Evolutionary conservation across 1,140 invertebrate species (phyloP).

Genomic region (Drosophila kurseongensis): DNA sequence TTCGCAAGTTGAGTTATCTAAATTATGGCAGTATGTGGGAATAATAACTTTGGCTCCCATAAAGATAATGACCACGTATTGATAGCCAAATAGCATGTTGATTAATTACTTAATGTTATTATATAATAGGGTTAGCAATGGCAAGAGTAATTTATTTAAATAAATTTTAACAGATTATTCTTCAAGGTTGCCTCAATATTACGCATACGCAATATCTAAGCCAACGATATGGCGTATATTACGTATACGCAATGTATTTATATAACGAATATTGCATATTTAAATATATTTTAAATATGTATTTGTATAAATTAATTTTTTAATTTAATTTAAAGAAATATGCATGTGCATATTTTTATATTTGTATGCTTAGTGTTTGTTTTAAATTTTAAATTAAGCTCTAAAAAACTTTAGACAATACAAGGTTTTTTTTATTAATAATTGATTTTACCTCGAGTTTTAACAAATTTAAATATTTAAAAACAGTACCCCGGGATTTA

Average conservation of each 20-base stretch:
- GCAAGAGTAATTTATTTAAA: too few species aligned
- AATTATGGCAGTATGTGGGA: conserved; percentile 51
- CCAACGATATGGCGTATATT: background rate
- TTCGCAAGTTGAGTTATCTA: conserved; percentile 51
- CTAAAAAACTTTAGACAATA: too few species aligned
- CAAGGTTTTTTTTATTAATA: background rate
- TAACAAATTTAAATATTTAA: background rate
- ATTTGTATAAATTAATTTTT: too few species aligned
- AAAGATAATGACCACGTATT: conserved; percentile 63
- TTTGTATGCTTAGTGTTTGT: too few species aligned
- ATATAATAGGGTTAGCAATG: conserved; percentile 11
- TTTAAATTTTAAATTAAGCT: too few species aligned
- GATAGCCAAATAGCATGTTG: conserved; percentile 52
- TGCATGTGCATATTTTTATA: too few species aligned
- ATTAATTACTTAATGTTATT: conserved; percentile 63
- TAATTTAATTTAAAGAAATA: too few species aligned
- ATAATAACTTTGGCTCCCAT: conserved; percentile 38
- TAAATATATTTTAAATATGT: background rate
- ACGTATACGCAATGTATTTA: conserved; percentile 16
- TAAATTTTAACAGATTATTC: too few species aligned
- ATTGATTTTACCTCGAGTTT: background rate
- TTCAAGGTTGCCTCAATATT: conserved; percentile 1
- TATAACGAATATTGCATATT: background rate
- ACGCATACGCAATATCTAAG: background rate
- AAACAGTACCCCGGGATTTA: background rate